Conservation (phyloP, 2,113 vertebrate species). For the Brachyistius frenatus region DNA sequence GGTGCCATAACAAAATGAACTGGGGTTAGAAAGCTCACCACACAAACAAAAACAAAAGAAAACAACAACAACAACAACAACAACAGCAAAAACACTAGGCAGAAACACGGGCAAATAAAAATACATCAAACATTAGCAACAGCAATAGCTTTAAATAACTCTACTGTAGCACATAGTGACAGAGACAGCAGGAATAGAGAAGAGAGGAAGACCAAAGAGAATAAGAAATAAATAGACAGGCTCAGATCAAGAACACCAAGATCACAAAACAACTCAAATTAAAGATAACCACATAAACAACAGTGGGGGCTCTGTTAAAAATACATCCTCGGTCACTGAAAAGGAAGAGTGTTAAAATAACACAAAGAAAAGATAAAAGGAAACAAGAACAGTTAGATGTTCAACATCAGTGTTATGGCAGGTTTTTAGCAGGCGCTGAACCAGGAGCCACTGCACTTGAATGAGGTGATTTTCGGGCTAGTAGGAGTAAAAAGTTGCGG, state of each 20-base stretch:
- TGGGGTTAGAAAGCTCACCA: conserved; percentile 87
- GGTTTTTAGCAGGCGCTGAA: conserved; percentile 37
- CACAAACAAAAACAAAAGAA: conserved; percentile 51
- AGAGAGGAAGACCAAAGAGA: conserved; percentile 34
- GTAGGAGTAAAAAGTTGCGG: conserved; percentile 8
- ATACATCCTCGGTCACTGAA: conserved; percentile 45
- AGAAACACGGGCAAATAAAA: conserved; percentile 74
- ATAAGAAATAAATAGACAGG: conserved; percentile 19
- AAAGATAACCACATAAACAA: conserved; percentile 48
- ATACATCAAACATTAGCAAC: conserved; percentile 45
- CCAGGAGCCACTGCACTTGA: conserved; percentile 15
- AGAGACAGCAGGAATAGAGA: conserved; percentile 30
- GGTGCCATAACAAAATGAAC: conserved; percentile 98
- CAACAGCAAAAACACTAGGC: conserved; percentile 48
- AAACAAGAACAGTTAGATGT: conserved; percentile 24
- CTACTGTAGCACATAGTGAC: conserved; percentile 14
- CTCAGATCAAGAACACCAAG: conserved; percentile 56
- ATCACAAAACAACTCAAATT: conserved; percentile 59
- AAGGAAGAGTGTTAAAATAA: conserved; percentile 58
- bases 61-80: conserved; percentile 66
- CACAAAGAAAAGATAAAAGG: conserved; percentile 40
- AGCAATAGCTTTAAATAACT: conserved; percentile 41
- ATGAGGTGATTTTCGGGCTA: conserved; percentile 18
- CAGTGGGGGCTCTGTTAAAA: conserved; percentile 25
- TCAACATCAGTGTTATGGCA: conserved; percentile 45